Percentiles rank a stretch among this genome's conserved stretches.
Evolutionary conservation across 1,140 invertebrate genomes (phyloP).

Genomic region (Orius laevigatus): DNA sequence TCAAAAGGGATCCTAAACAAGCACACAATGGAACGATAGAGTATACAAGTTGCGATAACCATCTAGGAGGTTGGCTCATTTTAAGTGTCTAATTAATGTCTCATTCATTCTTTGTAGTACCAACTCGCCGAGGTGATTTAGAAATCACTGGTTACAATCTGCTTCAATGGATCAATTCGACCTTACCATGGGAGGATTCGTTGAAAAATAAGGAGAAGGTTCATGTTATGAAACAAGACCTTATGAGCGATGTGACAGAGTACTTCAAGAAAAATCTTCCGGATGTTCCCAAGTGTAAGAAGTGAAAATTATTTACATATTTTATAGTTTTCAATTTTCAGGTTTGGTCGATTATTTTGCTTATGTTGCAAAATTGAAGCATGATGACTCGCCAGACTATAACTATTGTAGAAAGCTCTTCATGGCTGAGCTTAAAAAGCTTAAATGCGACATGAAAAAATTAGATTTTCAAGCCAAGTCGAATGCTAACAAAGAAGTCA

Average conservation of each 20-base stretch:
- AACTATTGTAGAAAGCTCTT: conserved; percentile 48
- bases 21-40: conserved; percentile 94
- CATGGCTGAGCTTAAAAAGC: conserved; percentile 32
- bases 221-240: conserved; percentile 48
- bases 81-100: conserved; percentile 9
- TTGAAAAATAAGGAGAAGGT: conserved; percentile 59
- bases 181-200: conserved; percentile 73
- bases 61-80: conserved; percentile 52
- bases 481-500: no score
- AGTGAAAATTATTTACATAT: conserved; percentile 29
- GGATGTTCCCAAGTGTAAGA: conserved; percentile 35
- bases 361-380: conserved; percentile 48
- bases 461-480: no score
- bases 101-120: conserved; percentile 34
- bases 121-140: conserved; percentile 81
- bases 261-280: conserved; percentile 46
- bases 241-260: conserved; percentile 53
- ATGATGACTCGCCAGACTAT: conserved; percentile 59
- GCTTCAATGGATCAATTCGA: conserved; percentile 83
- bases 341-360: conserved; percentile 44
- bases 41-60: conserved; percentile 89
- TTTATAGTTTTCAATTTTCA: conserved; percentile 22
- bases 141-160: conserved; percentile 92
- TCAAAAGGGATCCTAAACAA: conserved; percentile 70
- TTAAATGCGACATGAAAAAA: no score